Conservation (phyloP, 2,797 vertebrate species). For the Chaetophractus vellerosus region DNA sequence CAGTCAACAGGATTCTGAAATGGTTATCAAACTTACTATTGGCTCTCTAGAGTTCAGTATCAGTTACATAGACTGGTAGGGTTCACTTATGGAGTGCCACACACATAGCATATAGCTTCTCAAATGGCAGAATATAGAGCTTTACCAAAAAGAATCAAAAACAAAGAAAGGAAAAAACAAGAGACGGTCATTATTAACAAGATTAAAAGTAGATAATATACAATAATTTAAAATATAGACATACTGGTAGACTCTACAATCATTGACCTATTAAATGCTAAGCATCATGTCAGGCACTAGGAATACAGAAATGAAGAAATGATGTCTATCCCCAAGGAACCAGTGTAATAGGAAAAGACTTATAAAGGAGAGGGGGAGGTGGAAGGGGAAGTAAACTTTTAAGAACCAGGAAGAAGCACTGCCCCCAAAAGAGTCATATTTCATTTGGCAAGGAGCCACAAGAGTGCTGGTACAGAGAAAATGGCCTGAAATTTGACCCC, state of each 20-base stretch:
- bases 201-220: not conserved
- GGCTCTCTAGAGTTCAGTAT: not conserved
- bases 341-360: not conserved
- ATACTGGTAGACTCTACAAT: slow-evolving; percentile 12
- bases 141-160: slow-evolving; percentile 51
- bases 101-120: not conserved
- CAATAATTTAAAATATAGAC: slow-evolving; percentile 47
- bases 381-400: not conserved
- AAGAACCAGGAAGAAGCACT: slow-evolving; percentile 30
- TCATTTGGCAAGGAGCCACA: slow-evolving; percentile 67
- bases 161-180: not conserved
- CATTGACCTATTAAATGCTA: not conserved
- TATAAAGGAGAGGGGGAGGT: not conserved
- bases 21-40: not conserved
- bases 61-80: not conserved
- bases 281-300: not conserved
- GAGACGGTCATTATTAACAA: not conserved
- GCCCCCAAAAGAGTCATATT: slow-evolving; percentile 56
- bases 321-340: not conserved
- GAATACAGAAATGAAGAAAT: slow-evolving; percentile 47
- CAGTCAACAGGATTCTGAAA: slow-evolving; percentile 24
- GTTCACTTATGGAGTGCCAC: not conserved
- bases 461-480: slow-evolving; percentile 57
- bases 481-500: slow-evolving; percentile 61
- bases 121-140: slow-evolving; percentile 40